A percentile compares a stretch with the other conserved stretches of the same genome.
These are phyloP conservation scores for Ganaspis brasiliensis DNA, from an alignment of 2,888 invertebrate genomes.

Conservation along the genomic window DNA sequence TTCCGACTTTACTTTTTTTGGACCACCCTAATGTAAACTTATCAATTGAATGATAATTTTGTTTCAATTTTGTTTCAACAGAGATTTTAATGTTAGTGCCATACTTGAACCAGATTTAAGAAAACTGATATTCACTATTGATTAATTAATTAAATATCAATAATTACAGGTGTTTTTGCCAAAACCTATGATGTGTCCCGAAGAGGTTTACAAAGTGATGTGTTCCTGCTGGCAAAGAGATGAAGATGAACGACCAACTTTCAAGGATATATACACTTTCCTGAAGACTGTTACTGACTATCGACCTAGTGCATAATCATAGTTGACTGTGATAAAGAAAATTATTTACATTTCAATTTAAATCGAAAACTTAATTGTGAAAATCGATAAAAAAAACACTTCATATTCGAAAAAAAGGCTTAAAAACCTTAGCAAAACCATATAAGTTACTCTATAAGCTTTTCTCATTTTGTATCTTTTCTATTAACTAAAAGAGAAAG, in stretches of 20 bases:
- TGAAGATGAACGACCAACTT: constrained; percentile 83
- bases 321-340: constrained; percentile 73
- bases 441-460: neutral
- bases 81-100: too few species aligned
- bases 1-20: too few species aligned
- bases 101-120: too few species aligned
- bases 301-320: constrained; percentile 77
- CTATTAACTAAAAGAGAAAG: neutral
- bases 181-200: constrained; percentile 88
- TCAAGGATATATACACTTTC: constrained; percentile 86
- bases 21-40: too few species aligned
- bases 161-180: constrained; percentile 83
- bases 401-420: constrained; percentile 3
- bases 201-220: constrained; percentile 89
- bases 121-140: too few species aligned
- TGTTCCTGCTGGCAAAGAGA: constrained; percentile 86
- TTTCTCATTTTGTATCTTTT: neutral
- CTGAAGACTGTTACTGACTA: constrained; percentile 85
- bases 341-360: constrained; percentile 39
- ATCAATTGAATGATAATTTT: too few species aligned
- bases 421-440: neutral
- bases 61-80: too few species aligned
- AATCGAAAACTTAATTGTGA: neutral
- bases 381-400: constrained; percentile 40
- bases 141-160: constrained; percentile 47